These are phyloP conservation scores for Poeciliopsis retropinna DNA, from an alignment of 2,113 vertebrate species.

Conservation along the genomic window DNA sequence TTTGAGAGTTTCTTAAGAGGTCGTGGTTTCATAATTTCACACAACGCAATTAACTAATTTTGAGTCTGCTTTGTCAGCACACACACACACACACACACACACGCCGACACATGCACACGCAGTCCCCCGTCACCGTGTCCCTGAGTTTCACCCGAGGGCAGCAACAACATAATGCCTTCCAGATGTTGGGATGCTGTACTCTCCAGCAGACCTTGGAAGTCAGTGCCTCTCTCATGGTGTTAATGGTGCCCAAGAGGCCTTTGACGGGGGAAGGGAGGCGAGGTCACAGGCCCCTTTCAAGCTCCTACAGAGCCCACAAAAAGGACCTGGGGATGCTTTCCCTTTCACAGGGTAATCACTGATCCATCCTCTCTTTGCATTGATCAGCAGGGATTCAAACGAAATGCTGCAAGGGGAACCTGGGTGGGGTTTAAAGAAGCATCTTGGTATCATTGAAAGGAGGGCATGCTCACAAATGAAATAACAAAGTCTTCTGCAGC, in stretches of 20 bases:
- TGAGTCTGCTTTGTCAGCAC: slow-evolving; percentile 41
- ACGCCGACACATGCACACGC: slow-evolving; percentile 4
- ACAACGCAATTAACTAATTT: slow-evolving; percentile 54
- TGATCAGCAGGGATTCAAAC: slow-evolving; percentile 53
- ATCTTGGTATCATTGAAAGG: slow-evolving; percentile 44
- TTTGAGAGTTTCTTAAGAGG: slow-evolving; percentile 40
- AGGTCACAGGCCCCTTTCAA: slow-evolving; percentile 52
- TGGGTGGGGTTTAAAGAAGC: slow-evolving; percentile 59
- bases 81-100: slow-evolving; percentile 18
- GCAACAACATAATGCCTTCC: slow-evolving; percentile 78
- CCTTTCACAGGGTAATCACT: slow-evolving; percentile 70
- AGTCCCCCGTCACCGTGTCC: slow-evolving; percentile 47
- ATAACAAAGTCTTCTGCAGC: slow-evolving; percentile 55
- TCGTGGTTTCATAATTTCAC: slow-evolving; percentile 30
- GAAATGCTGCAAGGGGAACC: slow-evolving; percentile 32
- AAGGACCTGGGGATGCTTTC: slow-evolving; percentile 63
- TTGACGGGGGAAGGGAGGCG: slow-evolving; percentile 13
- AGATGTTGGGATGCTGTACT: slow-evolving; percentile 77
- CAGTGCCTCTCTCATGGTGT: slow-evolving; percentile 64
- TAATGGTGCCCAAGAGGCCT: slow-evolving; percentile 77
- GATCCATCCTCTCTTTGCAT: slow-evolving; percentile 54
- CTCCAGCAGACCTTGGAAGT: slow-evolving; percentile 69
- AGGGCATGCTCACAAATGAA: slow-evolving; percentile 39
- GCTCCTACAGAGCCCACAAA: slow-evolving; percentile 57
- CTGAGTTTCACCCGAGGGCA: slow-evolving; percentile 65